Evolutionary conservation across 2,797 vertebrate species (phyloP).

Genomic region (Hafferia zeledoni): DNA sequence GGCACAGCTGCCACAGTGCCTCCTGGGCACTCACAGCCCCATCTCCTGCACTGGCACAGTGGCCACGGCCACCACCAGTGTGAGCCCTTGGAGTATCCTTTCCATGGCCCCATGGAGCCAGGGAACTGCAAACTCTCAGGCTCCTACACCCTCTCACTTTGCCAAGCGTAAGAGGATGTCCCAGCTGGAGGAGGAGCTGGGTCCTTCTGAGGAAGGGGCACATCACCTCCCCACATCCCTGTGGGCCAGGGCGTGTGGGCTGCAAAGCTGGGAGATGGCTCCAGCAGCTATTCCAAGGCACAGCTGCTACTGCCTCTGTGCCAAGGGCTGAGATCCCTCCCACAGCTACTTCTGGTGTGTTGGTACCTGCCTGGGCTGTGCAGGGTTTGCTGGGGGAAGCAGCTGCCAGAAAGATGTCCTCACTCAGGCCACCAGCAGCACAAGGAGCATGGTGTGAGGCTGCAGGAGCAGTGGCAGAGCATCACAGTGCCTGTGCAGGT

Average conservation of each 20-base stretch:
- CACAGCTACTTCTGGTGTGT: accelerated
- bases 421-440: accelerated
- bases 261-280: not conserved
- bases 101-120: accelerated
- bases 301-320: not conserved
- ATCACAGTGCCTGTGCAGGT: accelerated
- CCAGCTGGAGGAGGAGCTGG: not conserved
- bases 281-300: not conserved
- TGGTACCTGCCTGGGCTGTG: not conserved
- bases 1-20: not conserved
- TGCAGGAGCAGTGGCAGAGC: not conserved
- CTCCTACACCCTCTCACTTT: accelerated
- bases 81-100: not conserved
- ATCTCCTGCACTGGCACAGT: accelerated
- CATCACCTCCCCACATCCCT: not conserved
- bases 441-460: not conserved
- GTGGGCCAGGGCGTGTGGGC: accelerated
- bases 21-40: not conserved
- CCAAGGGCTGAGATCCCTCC: not conserved
- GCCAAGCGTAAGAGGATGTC: not conserved
- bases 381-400: not conserved
- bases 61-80: accelerated
- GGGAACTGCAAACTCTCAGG: not conserved
- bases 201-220: not conserved
- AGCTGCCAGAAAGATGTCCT: not conserved